These are phyloP conservation scores for Champsocephalus gunnari DNA, from an alignment of 2,797 vertebrate genomes.

Conservation along the genomic window DNA sequence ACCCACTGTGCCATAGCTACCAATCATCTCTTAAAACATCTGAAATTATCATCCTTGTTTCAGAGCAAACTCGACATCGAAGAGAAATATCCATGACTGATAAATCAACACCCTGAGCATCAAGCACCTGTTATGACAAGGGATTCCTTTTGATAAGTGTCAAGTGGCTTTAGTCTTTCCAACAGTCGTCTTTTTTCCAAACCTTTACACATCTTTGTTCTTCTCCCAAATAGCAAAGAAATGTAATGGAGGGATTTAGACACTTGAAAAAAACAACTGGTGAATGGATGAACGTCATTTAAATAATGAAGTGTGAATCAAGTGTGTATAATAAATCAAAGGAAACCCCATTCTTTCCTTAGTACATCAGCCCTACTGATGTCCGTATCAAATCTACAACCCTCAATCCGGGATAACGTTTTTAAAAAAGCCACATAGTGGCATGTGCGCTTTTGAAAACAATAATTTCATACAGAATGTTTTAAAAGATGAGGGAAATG, in stretches of 20 bases:
- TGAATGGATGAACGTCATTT: constrained; percentile 12
- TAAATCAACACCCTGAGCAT: constrained; percentile 40
- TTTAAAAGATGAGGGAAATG: neutral
- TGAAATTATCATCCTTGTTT: constrained; percentile 37
- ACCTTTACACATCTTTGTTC: constrained; percentile 16
- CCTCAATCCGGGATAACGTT: neutral
- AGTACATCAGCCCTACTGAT: neutral
- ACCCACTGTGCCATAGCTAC: constrained; percentile 28
- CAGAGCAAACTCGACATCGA: neutral
- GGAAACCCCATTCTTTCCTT: constrained; percentile 6
- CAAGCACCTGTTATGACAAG: constrained; percentile 47
- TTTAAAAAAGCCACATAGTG: neutral
- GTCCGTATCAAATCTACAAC: constrained; percentile 15
- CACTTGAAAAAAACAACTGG: constrained; percentile 17
- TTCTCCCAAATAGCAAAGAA: constrained; percentile 2
- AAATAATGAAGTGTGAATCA: constrained; percentile 18
- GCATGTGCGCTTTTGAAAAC: neutral
- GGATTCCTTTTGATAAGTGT: constrained; percentile 17
- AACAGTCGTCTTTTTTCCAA: constrained; percentile 34
- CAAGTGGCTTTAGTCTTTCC: constrained; percentile 21
- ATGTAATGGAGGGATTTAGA: constrained; percentile 14
- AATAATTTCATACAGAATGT: neutral
- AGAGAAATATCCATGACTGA: constrained; percentile 20
- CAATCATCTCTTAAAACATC: constrained; percentile 47
- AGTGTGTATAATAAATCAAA: constrained; percentile 13